These are phyloP conservation scores for Stomatorhinus walkeri DNA, from an alignment of 2,797 vertebrate species.

Conservation along the genomic window DNA sequence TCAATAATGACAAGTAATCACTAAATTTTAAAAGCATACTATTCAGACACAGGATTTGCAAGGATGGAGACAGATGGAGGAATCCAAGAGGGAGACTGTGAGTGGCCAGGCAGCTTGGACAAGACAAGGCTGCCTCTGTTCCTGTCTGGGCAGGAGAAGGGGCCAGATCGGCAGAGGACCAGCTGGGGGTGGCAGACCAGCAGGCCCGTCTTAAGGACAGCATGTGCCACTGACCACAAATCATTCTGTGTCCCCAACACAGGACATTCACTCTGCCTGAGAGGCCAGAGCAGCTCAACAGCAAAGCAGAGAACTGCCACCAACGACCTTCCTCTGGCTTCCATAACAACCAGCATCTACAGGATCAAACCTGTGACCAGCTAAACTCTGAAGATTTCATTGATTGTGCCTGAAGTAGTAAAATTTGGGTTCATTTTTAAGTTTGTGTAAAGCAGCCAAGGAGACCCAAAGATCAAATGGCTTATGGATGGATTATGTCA, in stretches of 20 bases:
- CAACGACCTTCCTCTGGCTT: background rate
- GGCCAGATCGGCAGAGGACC: background rate
- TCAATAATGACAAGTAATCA: no score
- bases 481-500: slow-evolving; percentile 34
- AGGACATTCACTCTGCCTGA: background rate
- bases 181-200: slow-evolving; percentile 9
- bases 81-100: background rate
- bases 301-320: background rate
- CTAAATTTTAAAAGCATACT: background rate
- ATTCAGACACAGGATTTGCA: background rate
- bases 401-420: slow-evolving; percentile 40
- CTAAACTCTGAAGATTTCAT: slow-evolving; percentile 45
- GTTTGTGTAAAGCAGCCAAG: background rate
- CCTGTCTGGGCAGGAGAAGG: background rate
- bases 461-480: slow-evolving; percentile 53
- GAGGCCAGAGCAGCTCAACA: background rate
- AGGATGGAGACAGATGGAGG: slow-evolving; percentile 11
- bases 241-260: slow-evolving; percentile 17
- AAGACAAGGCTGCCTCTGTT: slow-evolving; percentile 23
- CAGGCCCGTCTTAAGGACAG: slow-evolving; percentile 20
- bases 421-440: slow-evolving; percentile 19
- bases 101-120: background rate
- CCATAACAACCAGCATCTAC: slow-evolving; percentile 20
- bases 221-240: slow-evolving; percentile 11
- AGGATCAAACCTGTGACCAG: slow-evolving; percentile 38